Conservation (phyloP, 2,888 invertebrate genomes). For the Rhagium mordax region DNA sequence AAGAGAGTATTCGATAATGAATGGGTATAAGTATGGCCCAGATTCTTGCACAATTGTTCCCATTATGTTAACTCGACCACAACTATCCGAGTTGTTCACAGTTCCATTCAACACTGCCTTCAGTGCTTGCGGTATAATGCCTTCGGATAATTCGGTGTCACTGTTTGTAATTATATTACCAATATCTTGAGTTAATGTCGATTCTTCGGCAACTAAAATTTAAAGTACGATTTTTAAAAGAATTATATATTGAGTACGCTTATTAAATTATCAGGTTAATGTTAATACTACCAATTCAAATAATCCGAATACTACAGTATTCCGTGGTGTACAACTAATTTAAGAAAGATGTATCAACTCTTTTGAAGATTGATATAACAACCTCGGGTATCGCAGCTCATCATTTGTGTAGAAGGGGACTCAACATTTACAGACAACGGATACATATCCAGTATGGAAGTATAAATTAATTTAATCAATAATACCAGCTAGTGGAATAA, state of each 20-base stretch:
- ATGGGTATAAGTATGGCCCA: conserved; percentile 95
- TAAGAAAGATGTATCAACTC: too few relatives aligned
- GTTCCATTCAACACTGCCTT: conserved; percentile 51
- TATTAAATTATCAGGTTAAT: too few relatives aligned
- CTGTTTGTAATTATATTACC: conserved; percentile 52
- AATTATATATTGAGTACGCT: background rate
- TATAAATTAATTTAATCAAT: too few relatives aligned
- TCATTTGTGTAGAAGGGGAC: too few relatives aligned
- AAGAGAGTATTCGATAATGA: conserved; percentile 95
- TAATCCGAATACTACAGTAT: too few relatives aligned
- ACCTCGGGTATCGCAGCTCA: too few relatives aligned
- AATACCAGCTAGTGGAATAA: too few relatives aligned
- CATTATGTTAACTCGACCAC: conserved; percentile 91
- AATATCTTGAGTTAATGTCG: conserved; percentile 50
- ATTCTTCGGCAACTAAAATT: conserved; percentile 59
- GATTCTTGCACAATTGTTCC: conserved; percentile 93
- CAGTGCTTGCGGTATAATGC: conserved; percentile 65
- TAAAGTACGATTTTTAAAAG: background rate
- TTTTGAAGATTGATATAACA: too few relatives aligned
- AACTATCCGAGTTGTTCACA: conserved; percentile 74
- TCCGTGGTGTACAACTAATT: too few relatives aligned
- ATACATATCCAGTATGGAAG: too few relatives aligned
- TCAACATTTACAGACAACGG: too few relatives aligned
- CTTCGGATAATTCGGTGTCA: conserved; percentile 63
- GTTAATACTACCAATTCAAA: too few relatives aligned